A percentile compares a stretch with the other conserved stretches of the same genome.
Conservation (phyloP, 2,888 invertebrate species). For the Tholera decimalis region DNA sequence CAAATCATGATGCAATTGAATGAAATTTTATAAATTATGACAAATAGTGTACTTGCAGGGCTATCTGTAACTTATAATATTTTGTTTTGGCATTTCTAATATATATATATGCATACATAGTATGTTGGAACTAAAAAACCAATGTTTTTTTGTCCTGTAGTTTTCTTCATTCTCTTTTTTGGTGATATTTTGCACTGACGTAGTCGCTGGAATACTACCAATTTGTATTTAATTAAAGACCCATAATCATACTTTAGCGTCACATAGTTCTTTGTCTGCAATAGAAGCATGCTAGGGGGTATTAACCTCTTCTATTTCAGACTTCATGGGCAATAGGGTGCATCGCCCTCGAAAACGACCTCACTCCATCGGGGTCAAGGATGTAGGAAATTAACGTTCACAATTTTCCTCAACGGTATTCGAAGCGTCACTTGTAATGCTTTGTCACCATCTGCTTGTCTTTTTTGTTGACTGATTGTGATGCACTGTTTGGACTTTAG, state of each 20-base stretch:
- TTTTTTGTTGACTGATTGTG: constrained; percentile 36
- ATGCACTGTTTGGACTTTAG: constrained; percentile 32
- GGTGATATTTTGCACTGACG: neutral
- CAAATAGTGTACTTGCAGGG: neutral
- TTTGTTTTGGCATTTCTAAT: constrained; percentile 3
- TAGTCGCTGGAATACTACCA: neutral
- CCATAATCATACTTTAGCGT: constrained; percentile 27
- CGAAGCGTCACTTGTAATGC: constrained; percentile 50
- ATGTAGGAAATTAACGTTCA: constrained; percentile 70
- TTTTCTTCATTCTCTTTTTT: neutral
- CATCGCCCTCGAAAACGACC: constrained; percentile 81
- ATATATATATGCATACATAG: neutral
- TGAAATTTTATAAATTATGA: neutral
- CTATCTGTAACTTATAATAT: neutral
- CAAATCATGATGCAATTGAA: constrained; percentile 41
- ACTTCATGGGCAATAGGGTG: constrained; percentile 85
- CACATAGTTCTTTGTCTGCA: constrained; percentile 71
- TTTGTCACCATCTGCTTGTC: constrained; percentile 53
- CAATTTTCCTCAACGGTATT: constrained; percentile 67
- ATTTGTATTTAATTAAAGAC: constrained; percentile 2
- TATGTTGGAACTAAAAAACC: neutral
- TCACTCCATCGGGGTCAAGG: constrained; percentile 75
- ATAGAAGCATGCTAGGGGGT: constrained; percentile 70
- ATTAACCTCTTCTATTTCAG: constrained; percentile 88
- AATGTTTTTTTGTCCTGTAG: neutral